Evolutionary conservation across 2,888 invertebrate species (phyloP).

Genomic region (Acrocera orbiculus): DNA sequence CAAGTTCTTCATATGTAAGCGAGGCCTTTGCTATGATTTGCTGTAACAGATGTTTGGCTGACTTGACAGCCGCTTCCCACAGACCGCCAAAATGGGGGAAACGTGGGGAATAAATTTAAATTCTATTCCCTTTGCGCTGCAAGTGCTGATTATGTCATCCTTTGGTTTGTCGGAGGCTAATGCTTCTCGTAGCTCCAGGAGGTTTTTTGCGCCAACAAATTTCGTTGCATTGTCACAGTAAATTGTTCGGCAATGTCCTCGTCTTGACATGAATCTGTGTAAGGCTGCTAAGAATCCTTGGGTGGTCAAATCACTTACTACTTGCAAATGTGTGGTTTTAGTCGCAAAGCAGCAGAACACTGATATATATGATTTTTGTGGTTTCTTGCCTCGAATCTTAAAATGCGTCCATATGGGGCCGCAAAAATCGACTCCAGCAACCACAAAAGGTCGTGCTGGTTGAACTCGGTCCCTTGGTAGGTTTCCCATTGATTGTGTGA

Average conservation of each 20-base stretch:
- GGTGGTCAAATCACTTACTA: too few relatives aligned
- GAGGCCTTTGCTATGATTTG: not conserved
- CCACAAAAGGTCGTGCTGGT: too few relatives aligned
- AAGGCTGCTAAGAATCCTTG: conserved; percentile 10
- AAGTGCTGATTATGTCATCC: not conserved
- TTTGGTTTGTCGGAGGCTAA: not conserved
- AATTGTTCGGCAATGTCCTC: conserved; percentile 3
- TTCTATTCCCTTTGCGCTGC: not conserved
- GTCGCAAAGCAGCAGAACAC: conserved; percentile 10
- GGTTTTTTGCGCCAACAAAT: conserved; percentile 7
- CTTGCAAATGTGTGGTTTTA: conserved; percentile 10
- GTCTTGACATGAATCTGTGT: conserved; percentile 6
- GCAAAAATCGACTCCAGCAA: too few relatives aligned
- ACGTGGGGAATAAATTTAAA: conserved; percentile 4
- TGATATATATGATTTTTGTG: conserved; percentile 9
- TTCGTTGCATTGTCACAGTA: conserved; percentile 8
- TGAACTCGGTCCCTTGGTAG: too few relatives aligned
- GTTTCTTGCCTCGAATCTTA: conserved; percentile 4
- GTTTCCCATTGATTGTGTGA: too few relatives aligned
- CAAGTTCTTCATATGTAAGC: too few relatives aligned
- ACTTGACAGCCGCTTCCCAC: too few relatives aligned
- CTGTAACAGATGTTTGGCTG: conserved; percentile 1
- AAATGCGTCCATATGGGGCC: too few relatives aligned
- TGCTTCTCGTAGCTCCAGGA: conserved; percentile 1
- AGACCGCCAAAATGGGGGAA: conserved; percentile 5